Evolutionary conservation across 2,113 vertebrate genomes (phyloP).

Genomic region (Pandion haliaetus): DNA sequence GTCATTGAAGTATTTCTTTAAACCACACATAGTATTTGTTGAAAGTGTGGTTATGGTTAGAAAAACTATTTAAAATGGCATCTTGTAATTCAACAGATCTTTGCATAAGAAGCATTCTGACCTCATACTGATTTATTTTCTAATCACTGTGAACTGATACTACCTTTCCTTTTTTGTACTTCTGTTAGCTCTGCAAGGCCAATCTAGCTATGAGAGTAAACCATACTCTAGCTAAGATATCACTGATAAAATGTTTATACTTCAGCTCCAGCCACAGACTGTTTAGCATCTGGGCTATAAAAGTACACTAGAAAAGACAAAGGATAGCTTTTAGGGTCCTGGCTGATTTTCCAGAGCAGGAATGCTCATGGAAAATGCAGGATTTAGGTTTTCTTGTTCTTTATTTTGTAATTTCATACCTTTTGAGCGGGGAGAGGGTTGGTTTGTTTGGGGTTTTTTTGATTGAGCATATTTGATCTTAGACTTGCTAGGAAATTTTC

Average conservation of each 20-base stretch:
- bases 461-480: background rate
- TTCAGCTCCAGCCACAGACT: background rate
- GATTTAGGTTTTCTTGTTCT: background rate
- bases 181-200: background rate
- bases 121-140: background rate
- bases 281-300: background rate
- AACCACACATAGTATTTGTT: background rate
- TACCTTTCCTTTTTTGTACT: background rate
- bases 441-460: background rate
- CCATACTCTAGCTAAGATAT: background rate
- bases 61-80: background rate
- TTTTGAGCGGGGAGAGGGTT: background rate
- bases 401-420: background rate
- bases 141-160: background rate
- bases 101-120: background rate
- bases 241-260: background rate
- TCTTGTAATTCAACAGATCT: background rate
- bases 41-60: background rate
- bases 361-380: background rate
- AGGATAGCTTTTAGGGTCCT: background rate
- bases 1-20: background rate
- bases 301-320: background rate
- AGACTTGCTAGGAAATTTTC: background rate
- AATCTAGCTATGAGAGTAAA: background rate
- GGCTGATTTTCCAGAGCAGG: background rate